These are phyloP conservation scores for Tortrix viridana DNA, from an alignment of 2,888 invertebrate genomes.

Conservation along the genomic window DNA sequence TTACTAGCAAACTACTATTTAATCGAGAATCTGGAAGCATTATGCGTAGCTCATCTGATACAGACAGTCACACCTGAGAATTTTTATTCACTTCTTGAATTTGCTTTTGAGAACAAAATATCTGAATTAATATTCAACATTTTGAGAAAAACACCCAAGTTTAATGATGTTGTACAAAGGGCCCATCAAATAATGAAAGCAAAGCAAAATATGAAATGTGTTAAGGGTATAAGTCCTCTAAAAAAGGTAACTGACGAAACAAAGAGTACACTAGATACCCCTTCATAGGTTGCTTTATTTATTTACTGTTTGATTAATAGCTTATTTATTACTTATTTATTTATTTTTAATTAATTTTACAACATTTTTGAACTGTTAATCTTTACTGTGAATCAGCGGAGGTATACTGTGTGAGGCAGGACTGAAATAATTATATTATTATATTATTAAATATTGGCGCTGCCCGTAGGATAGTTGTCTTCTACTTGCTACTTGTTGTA, in stretches of 20 bases:
- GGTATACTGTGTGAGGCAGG: no score
- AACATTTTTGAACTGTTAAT: no score
- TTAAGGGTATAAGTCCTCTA: not conserved
- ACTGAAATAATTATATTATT: no score
- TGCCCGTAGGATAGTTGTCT: no score
- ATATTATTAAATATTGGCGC: no score
- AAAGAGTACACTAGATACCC: no score
- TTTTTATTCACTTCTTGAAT: constrained; percentile 20
- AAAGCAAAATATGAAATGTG: not conserved
- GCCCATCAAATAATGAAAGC: constrained; percentile 8
- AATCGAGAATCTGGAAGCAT: constrained; percentile 10
- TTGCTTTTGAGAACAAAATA: constrained; percentile 17
- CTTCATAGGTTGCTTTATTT: no score
- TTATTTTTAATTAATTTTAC: no score
- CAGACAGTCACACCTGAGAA: constrained; percentile 11
- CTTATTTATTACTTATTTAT: no score
- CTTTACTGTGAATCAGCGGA: no score
- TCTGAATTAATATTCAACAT: constrained; percentile 11
- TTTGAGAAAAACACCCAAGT: not conserved
- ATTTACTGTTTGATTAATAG: no score
- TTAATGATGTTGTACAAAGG: constrained; percentile 6
- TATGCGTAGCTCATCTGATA: constrained; percentile 10
- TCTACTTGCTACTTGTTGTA: no score
- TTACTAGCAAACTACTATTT: constrained; percentile 12
- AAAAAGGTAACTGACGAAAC: not conserved